Evolutionary conservation across 1,140 invertebrate genomes (phyloP).

Genomic region (Globodera rostochiensis): DNA sequence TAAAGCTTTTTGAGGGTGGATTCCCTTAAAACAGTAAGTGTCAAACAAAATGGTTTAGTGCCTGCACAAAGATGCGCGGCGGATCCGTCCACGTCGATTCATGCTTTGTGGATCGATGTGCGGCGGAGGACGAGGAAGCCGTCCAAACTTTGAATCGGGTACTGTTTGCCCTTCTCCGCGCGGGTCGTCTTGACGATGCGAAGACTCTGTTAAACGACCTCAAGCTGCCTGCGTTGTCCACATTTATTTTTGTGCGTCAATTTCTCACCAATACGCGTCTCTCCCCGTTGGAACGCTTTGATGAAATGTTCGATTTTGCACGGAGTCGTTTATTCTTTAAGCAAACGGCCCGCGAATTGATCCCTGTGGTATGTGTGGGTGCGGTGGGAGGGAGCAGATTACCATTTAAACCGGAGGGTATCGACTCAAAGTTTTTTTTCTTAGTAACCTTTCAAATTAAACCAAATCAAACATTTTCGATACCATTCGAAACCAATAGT

Average conservation of each 20-base stretch:
- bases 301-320: conserved; percentile 36
- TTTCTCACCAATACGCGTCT: conserved; percentile 37
- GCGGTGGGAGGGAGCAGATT: too few species aligned
- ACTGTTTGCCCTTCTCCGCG: conserved; percentile 35
- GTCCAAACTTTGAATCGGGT: conserved; percentile 24
- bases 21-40: too few species aligned
- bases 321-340: conserved; percentile 36
- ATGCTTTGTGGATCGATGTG: conserved; percentile 27
- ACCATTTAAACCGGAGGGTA: too few species aligned
- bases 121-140: conserved; percentile 16
- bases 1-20: too few species aligned
- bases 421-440: too few species aligned
- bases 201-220: conserved; percentile 32
- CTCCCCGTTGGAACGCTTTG: conserved; percentile 30
- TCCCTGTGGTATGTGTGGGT: conserved; percentile 21
- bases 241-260: conserved; percentile 38
- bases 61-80: conserved; percentile 26
- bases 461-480: too few species aligned
- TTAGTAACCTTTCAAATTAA: too few species aligned
- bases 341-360: conserved; percentile 29
- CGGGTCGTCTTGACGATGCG: conserved; percentile 34
- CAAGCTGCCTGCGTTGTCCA: conserved; percentile 18
- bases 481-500: too few species aligned
- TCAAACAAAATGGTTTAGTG: conserved; percentile 9
- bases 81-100: conserved; percentile 24